Base-by-base conservation (phyloP, 2,888 invertebrate species). In the Cataglyphis cursor region DNA sequence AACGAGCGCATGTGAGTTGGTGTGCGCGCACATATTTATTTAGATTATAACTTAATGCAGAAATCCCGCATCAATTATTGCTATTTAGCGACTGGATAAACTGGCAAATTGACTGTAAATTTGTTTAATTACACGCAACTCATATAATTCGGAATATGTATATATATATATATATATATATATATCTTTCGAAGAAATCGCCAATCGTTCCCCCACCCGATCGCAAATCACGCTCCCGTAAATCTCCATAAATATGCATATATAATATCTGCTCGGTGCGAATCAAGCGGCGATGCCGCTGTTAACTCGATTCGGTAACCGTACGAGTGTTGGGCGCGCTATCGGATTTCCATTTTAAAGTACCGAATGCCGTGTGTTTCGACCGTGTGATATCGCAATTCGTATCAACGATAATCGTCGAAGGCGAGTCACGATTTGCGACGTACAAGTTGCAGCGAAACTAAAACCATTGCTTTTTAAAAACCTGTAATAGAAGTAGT, bases 311-410 rank as follows among this genome's bases (percentile, higher is more conserved):
- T 78, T 78, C 44, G 44, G 44, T 24, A 18, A 18, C 70, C 59
- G 44, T 70, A 31, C 76, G 74, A 54, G 24, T 65, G 41, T 57
- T 65, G 41, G 48, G 2, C 41, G 57, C 78, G 12, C 78, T 70
- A 78, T 78, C 70, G 78, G 44, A 78, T 78, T 78, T 78, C 78
- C 78, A 78, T 78, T 78, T 78, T 78, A 78, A 78, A 78, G 59
- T 78, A 78, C 44, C 59, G 59, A 66, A 70, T 44, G 59, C 18
- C 31, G 59, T 59, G 57, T 78, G 44, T 78, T 70, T 78, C 70
- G 44, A 44, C 59, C 57, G 18, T 78, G 44, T 70, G 57, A 31
- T 59, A 78, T 57, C 44, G 70, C 57, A 78, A 68, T 10, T 21
- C 59, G 59, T 59, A 59, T 78, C 70, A 59, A 38, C 31, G 78